These are phyloP conservation scores for Leptinotarsa rubiginosa DNA, from an alignment of 2,888 invertebrate species.

Conservation along the genomic window DNA sequence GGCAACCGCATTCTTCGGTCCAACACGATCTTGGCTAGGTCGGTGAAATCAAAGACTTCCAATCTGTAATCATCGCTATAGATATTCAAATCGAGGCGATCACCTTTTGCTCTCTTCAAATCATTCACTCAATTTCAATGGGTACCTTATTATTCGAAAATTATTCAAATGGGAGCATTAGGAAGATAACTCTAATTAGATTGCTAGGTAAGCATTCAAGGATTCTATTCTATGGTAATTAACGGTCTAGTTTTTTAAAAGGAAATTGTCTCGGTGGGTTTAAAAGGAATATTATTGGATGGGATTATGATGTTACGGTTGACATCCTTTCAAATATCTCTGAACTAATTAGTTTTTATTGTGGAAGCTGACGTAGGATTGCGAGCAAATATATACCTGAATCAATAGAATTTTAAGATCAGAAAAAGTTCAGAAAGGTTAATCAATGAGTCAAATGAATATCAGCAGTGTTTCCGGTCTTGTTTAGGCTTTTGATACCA, in stretches of 20 bases:
- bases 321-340: too few species aligned
- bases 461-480: too few species aligned
- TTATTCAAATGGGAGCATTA: slow-evolving; percentile 38
- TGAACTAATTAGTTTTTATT: too few species aligned
- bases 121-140: slow-evolving; percentile 34
- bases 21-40: slow-evolving; percentile 23
- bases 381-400: too few species aligned
- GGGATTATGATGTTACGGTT: too few species aligned
- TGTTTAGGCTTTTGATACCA: too few species aligned
- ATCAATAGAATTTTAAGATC: too few species aligned
- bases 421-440: too few species aligned
- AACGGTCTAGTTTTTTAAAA: background rate
- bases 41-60: slow-evolving; percentile 40
- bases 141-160: slow-evolving; percentile 34
- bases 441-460: too few species aligned
- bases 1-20: slow-evolving; percentile 41
- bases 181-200: slow-evolving; percentile 33
- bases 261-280: background rate
- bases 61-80: slow-evolving; percentile 37
- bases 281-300: too few species aligned
- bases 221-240: background rate
- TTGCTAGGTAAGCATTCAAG: slow-evolving; percentile 14
- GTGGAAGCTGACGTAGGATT: too few species aligned
- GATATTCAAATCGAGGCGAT: slow-evolving; percentile 38
- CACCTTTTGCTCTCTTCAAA: slow-evolving; percentile 27